phyloP scores from a whole-genome alignment of 2,113 vertebrate species.

The Oncorhynchus mykiss region DNA sequence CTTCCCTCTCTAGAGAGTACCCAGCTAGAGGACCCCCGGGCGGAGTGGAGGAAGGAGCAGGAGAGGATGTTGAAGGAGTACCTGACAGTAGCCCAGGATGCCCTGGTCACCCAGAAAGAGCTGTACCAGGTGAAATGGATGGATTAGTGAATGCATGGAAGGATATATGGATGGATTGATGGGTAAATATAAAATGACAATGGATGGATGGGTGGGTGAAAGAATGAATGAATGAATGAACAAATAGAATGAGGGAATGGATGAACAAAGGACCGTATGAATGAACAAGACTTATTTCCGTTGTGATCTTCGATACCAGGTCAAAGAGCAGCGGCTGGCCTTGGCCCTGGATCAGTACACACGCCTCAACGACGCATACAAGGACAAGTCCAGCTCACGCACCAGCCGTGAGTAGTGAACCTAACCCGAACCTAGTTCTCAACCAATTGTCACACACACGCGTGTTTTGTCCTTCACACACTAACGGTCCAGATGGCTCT shows the following conservation, averaged over 20 bases:
- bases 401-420: slow-evolving; percentile 78
- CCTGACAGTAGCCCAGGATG: slow-evolving; percentile 80
- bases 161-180: no score
- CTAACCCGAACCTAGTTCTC: no score
- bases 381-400: slow-evolving; percentile 81
- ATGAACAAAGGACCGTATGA: no score
- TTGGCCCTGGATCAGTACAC: slow-evolving; percentile 82
- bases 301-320: slow-evolving; percentile 64
- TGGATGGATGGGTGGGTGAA: no score
- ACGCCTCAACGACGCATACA: slow-evolving; percentile 79
- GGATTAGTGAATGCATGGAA: no score
- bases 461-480: not conserved
- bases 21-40: slow-evolving; percentile 84
- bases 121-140: slow-evolving; percentile 77
- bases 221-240: no score
- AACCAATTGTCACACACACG: not conserved
- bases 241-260: no score
- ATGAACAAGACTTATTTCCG: no score
- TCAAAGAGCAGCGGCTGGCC: slow-evolving; percentile 83
- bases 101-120: slow-evolving; percentile 80
- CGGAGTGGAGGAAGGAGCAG: slow-evolving; percentile 83
- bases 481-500: slow-evolving; percentile 24
- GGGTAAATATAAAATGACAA: no score
- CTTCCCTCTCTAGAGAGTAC: slow-evolving; percentile 75
- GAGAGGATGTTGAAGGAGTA: slow-evolving; percentile 87